Base-by-base conservation (phyloP, 2,888 invertebrate genomes). In the Julus scanicus region DNA sequence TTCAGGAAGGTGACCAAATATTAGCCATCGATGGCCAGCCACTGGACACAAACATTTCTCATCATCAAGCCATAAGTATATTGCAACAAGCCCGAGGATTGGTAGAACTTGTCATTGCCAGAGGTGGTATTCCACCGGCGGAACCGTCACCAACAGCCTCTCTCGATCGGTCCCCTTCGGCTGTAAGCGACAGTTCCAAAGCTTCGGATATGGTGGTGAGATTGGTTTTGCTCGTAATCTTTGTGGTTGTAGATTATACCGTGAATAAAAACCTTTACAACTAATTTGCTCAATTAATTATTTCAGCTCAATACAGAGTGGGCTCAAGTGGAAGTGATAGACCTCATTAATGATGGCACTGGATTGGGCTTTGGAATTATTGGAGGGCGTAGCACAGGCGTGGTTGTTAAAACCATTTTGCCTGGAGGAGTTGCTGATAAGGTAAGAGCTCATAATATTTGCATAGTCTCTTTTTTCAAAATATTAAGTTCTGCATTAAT, bases 291-390 rank as follows among this genome's bases (percentile, higher is more conserved):
- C 6, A 44, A 44, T 44, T 3, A 44, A 44, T 71, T 71, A 15
- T 80, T 88, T 88, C 94, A 97, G 95, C 95, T 99, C 94, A 98
- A 97, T 93, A 99, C 99, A 93, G 99, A 99, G 94, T 99, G 98
- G 98, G 98, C 98, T 91, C 99, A 99, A 94, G 98, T 99, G 91
- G 99, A 99, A 94, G 97, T 98, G 89, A 98, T 99, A 91, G 98
- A 99, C 92, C 94, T 99, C 90, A 96, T 98, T 85, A 99, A 99
- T 93, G 99, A 99, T 94, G 99, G 98, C 89, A 97, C 98, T 89
- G 99, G 99, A 49, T 95, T 99, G 90, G 99, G 99, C 71, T 99
- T 99, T 93, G 99, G 99, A 91, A 99, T 99, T 91, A 98, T 99
- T 91, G 99, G 99, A 13, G 94, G 94, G 63, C 95, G 98, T 90